Evolutionary conservation across 2,113 vertebrate species (phyloP).

Genomic region (Syrrhaptes paradoxus): DNA sequence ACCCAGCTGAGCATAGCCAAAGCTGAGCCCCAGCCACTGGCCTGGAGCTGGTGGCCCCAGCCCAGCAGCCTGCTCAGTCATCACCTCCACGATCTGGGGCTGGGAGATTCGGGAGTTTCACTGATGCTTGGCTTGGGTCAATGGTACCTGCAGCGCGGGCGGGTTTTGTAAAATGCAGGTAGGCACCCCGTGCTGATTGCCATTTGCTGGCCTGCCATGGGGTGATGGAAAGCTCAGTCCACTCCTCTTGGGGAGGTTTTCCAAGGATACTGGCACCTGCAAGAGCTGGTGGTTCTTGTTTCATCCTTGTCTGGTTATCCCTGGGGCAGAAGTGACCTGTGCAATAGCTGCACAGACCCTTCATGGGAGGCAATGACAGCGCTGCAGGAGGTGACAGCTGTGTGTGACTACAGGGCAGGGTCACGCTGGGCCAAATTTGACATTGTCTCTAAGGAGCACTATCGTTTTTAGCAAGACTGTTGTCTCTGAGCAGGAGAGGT

Average conservation of each 20-base stretch:
- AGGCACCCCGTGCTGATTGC: not conserved
- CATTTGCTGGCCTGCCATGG: not conserved
- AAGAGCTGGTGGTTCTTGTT: not conserved
- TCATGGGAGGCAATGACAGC: not conserved
- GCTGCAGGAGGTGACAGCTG: not conserved
- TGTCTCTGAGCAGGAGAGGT: not conserved
- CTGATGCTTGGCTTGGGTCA: not conserved
- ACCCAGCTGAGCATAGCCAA: not conserved
- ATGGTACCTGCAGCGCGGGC: not conserved
- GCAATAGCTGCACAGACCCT: not conserved
- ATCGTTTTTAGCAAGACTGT: rapidly evolving
- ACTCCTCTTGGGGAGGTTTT: not conserved
- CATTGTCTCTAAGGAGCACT: not conserved
- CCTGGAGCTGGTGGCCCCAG: not conserved
- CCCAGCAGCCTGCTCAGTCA: not conserved
- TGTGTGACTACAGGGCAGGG: not conserved
- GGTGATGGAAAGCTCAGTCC: not conserved
- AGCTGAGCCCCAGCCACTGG: not conserved
- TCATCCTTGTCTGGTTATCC: not conserved
- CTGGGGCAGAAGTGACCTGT: not conserved
- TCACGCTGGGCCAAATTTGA: not conserved
- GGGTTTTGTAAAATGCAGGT: not conserved
- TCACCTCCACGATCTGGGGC: not conserved
- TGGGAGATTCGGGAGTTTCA: not conserved
- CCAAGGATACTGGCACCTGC: not conserved